Conservation (phyloP, 2,888 invertebrate genomes). For the Sycophila texana region DNA sequence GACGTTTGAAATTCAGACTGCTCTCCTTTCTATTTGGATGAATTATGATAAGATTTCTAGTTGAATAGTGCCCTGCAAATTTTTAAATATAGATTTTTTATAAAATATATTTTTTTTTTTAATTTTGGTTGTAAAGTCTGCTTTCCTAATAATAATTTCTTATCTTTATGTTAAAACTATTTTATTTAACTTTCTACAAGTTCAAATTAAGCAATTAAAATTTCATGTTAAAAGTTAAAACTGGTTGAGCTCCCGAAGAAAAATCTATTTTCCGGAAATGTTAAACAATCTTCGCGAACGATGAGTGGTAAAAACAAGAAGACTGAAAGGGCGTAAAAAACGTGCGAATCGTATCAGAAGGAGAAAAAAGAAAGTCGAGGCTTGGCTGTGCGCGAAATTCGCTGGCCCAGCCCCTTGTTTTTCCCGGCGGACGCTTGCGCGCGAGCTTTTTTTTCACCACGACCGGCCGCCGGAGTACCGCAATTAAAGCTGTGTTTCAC, state of each 20-base stretch:
- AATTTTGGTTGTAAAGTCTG: too few species aligned
- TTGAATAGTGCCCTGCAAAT: too few species aligned
- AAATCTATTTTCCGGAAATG: too few species aligned
- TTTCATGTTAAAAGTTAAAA: too few species aligned
- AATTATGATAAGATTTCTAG: too few species aligned
- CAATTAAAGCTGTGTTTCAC: conserved; percentile 71
- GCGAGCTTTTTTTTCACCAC: conserved; percentile 67
- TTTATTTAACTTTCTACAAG: too few species aligned
- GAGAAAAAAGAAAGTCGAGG: conserved; percentile 15
- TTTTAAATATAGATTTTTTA: too few species aligned
- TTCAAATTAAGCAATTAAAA: too few species aligned
- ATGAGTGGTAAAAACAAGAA: neutral
- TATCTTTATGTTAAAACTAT: too few species aligned
- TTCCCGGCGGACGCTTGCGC: neutral
- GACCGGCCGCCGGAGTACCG: conserved; percentile 54
- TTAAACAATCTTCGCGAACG: neutral
- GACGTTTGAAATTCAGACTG: neutral
- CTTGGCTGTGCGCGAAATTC: conserved; percentile 26
- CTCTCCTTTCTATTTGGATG: neutral
- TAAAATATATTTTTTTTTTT: too few species aligned
- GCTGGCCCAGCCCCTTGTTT: neutral
- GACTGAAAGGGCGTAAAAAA: neutral
- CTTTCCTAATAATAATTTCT: too few species aligned
- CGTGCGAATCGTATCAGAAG: neutral
- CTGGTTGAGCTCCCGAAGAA: too few species aligned